Conservation (phyloP, 2,113 vertebrate species). For the Apteryx owenii region DNA sequence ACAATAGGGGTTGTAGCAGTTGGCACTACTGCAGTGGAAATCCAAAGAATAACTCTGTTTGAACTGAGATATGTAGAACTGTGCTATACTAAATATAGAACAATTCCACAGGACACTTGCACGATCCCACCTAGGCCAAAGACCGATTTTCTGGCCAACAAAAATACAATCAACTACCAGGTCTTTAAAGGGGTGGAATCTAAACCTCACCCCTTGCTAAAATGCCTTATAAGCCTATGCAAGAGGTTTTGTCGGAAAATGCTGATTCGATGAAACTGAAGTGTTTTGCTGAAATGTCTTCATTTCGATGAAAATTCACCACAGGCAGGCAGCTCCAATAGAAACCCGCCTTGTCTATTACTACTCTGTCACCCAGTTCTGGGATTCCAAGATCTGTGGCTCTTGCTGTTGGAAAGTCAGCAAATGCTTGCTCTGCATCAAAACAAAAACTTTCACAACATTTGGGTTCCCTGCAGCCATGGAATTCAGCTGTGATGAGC, state of each 20-base stretch:
- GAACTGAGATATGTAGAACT: background rate
- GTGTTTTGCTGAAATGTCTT: constrained; percentile 62
- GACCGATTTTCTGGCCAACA: background rate
- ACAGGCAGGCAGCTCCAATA: background rate
- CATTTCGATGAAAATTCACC: constrained; percentile 5
- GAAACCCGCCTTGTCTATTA: background rate
- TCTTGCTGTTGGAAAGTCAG: background rate
- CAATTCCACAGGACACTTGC: background rate
- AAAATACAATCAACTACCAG: background rate
- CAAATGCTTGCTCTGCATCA: background rate
- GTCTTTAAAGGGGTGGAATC: background rate
- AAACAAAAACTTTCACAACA: background rate
- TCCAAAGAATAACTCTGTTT: background rate
- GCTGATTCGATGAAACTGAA: constrained; percentile 55
- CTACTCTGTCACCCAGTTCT: background rate
- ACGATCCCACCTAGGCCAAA: background rate
- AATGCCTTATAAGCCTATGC: constrained; percentile 23
- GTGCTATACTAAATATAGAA: background rate
- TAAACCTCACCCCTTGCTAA: background rate
- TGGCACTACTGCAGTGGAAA: background rate
- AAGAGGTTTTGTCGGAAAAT: constrained; percentile 32
- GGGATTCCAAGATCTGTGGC: background rate
- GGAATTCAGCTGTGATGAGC: background rate
- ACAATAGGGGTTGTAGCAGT: background rate
- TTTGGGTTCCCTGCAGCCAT: background rate